Conservation (phyloP, 2,113 vertebrate species). For the Ptilorrhoa leucosticta region DNA sequence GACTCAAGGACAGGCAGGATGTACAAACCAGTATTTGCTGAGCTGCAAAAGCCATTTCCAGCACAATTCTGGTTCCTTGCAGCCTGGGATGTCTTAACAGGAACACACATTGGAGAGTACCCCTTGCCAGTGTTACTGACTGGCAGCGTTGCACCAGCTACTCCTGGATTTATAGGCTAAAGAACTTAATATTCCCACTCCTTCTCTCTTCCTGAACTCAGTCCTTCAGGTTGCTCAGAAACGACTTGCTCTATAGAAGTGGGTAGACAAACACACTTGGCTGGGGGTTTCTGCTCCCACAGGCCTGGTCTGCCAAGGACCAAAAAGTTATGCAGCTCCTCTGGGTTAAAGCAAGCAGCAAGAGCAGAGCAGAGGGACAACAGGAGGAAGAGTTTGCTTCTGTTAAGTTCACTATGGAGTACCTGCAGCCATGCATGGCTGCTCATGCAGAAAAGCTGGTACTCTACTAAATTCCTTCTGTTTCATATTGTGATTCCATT, state of each 20-base stretch:
- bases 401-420: not conserved
- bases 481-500: constrained; percentile 26
- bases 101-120: not conserved
- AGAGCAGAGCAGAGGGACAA: not conserved
- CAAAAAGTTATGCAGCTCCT: not conserved
- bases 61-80: not conserved
- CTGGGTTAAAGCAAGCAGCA: not conserved
- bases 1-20: not conserved
- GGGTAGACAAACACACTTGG: not conserved
- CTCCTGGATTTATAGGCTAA: not conserved
- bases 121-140: not conserved
- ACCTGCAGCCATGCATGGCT: not conserved
- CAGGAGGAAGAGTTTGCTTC: not conserved
- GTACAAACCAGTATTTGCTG: not conserved
- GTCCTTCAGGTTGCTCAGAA: not conserved
- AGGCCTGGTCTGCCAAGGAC: not conserved
- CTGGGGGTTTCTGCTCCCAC: not conserved
- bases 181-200: not conserved
- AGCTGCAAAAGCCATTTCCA: not conserved
- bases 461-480: not conserved
- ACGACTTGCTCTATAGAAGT: not conserved
- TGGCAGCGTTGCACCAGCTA: not conserved
- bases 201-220: not conserved
- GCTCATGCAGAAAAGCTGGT: not conserved
- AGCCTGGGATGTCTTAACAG: not conserved